A percentile compares a stretch with the other conserved stretches of the same genome.
Evolutionary conservation across 2,888 invertebrate species (phyloP).

Genomic region (Lepidocyrtinus sp.): DNA sequence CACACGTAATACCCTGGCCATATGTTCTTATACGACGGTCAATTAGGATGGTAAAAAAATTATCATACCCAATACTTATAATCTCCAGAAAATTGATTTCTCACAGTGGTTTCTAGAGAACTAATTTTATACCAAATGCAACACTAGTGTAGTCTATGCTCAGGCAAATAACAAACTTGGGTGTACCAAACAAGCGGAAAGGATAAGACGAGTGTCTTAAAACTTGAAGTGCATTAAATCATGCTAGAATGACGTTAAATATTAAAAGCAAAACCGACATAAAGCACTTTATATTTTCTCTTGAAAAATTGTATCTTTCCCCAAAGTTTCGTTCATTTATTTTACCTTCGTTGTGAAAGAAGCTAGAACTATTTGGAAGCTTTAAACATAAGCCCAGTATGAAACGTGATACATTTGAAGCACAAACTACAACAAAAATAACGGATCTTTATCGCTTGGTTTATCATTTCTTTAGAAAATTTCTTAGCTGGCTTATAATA

Average conservation of each 20-base stretch:
- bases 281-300: neutral
- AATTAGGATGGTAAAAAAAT: too few relatives aligned
- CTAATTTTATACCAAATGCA: too few relatives aligned
- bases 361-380: neutral
- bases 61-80: too few relatives aligned
- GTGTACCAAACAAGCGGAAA: too few relatives aligned
- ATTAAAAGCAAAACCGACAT: conserved; percentile 29
- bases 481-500: too few relatives aligned
- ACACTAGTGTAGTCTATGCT: too few relatives aligned
- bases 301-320: neutral
- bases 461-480: conserved; percentile 4
- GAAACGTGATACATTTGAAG: conserved; percentile 3
- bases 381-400: conserved; percentile 6
- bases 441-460: conserved; percentile 9
- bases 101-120: too few relatives aligned
- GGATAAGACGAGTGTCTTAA: conserved; percentile 16
- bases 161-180: too few relatives aligned
- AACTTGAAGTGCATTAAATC: conserved; percentile 44
- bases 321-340: neutral
- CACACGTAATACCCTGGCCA: too few relatives aligned
- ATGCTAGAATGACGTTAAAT: conserved; percentile 28
- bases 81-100: too few relatives aligned
- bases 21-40: too few relatives aligned
- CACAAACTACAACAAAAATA: conserved; percentile 14
- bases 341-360: conserved; percentile 1